Evolutionary conservation across 1,140 invertebrate genomes (phyloP), one percentile per base, ranked within the genome.

Genomic region (Heterodera carotae): DNA sequence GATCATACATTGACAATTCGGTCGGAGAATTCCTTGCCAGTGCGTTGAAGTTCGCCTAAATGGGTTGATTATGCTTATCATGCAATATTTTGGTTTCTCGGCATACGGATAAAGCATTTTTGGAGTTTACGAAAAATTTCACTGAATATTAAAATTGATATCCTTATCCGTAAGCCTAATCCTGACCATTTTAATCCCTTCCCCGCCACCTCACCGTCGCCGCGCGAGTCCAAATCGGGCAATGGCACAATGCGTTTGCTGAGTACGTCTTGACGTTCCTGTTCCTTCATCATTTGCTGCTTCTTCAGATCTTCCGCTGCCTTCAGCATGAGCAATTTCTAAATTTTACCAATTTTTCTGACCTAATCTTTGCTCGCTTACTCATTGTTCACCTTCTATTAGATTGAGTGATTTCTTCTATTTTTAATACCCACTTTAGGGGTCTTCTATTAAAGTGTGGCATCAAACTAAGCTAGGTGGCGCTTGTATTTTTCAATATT

Each of bases 261-360:
- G 89, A 98, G 97, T 90, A 96, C 95, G 87, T 93, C 92, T 90
- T 95, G 95, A 89, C 96, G 94, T 89, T 98, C 96, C 81, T 94
- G 94, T 34, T 95, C 94, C 91, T 97, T 97, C 88, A 94, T 92
- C 90, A 97, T 95, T 89, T 98, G 96, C 91, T 98, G 96, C 88
- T 96, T 96, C 91, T 97, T 97, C 90, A 99, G 91, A 90, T 98
- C 96, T 90, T 98, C 96, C 85, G 96, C 96, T 87, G 96, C 96
- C 92, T 98, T 98, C 91, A 97, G 94, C 92, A 97, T 95, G 91
- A 99, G 91, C 90, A 99, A 91, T 91, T 97, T 88, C 90, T 91
- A 27, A 34, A n/a, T 68, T 34, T 25, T 27, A 68, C 0, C 5
- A 18, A 22, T n/a, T 68, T 25, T 68, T n/a, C n/a, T n/a, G n/a